Base-by-base conservation (phyloP, 2,797 vertebrate species). In the Malacoctenus gilli region DNA sequence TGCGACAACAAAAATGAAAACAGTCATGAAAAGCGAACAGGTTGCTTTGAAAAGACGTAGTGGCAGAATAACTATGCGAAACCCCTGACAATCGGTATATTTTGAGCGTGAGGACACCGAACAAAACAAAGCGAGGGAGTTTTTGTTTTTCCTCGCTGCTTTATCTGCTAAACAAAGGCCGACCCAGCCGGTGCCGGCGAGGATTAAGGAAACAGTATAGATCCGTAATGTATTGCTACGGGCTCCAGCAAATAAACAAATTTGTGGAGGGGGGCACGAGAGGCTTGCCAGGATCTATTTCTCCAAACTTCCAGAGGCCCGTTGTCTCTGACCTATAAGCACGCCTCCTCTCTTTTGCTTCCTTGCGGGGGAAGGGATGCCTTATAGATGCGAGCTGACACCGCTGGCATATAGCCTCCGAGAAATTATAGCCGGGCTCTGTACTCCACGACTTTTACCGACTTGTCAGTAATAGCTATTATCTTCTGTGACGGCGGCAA, bases 381-480 rank as follows among this genome's bases (percentile, higher is more conserved):
- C 74, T 81, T 52, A 58, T 61, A 71, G 75, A 80, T 80, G 49
- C 32, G 30, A 76, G 60, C 67, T 68, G 86, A 86, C 84, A 76
- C 66, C 19, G 1, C 44, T 75, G 72, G 72, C 77, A 79, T 79
- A 84, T 64, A 75, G 61, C 64, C 50, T 50, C 48, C 3, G 20
- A 78, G 67, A 63, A 84, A 78, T 83, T 72, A 82, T 66, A 55
- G 80, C 80, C 55, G 56, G 4, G 28, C n/a, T 13, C 50, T 44
- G 55, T 48, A 60, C 70, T 68, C 12, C 16, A 11, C 10, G 66
- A 65, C 81, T 84, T 83, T 71, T 72, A 82, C 70, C 76, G 63
- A 75, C 49, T 83, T 79, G 82, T 80, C 86, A 81, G 80, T 77
- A 53, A 70, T 55, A 52, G 78, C 77, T 59, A 82, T 82, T 84